Base-by-base conservation (phyloP, 2,113 vertebrate genomes). In the Gobio gobio region DNA sequence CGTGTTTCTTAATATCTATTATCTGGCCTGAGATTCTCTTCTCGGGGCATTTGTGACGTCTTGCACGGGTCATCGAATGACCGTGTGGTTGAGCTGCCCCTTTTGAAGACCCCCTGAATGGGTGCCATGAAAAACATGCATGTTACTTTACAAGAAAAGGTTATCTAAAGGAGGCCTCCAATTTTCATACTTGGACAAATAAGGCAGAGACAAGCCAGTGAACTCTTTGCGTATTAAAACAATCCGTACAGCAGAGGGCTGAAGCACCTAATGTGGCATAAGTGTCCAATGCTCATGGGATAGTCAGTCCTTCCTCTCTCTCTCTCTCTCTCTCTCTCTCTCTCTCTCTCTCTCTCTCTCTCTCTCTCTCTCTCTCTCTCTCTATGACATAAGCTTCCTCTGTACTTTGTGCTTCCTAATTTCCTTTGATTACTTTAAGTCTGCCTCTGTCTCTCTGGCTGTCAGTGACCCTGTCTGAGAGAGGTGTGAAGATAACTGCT, bases 401-500 rank as follows among this genome's bases (percentile, higher is more conserved):
- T 80, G n/a, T 29, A 91, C 90, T 90, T 92, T 91, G 92, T 91
- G 89, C 93, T 89, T 91, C 77, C 90, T 86, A 86, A 90, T 91
- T 93, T 94, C 89, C 92, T 89, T 92, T 91, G 91, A 93, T 92
- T 91, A 93, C 91, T 87, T 87, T 90, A 93, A 93, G 88, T 85
- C 86, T 64, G 77, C 84, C 87, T 83, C 86, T 83, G 18, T 78
- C 86, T 70, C 58, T 76, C 78, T 70, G 78, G 54, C 66, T 13
- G 43, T 83, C 82, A 83, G 59, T 91, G 91, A 93, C 93, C 93
- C 90, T 82, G 78, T 86, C 85, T 87, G 86, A 76, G 85, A 88
- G 88, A 93, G 91, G 92, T 94, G 92, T 91, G 91, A 93, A 92
- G 86, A 88, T 94, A 95, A 95, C 86, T 64, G 85, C 85, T 93